Conservation (phyloP, 2,113 vertebrate genomes). For the Penelope pileata region DNA sequence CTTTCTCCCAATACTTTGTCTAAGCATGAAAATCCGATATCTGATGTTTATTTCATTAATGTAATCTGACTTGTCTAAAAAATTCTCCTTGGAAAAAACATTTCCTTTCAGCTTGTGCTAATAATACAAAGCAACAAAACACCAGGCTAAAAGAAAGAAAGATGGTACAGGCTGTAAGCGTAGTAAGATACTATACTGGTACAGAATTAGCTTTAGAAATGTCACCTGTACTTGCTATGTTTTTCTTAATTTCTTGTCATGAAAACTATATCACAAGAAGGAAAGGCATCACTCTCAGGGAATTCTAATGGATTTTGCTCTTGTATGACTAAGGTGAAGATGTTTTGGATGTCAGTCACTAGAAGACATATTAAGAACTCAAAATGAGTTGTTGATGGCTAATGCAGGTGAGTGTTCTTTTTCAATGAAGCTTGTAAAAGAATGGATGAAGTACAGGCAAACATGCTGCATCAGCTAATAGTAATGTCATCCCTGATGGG, state of each 20-base stretch:
- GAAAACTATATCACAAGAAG: neutral
- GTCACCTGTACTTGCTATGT: neutral
- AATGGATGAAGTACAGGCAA: neutral
- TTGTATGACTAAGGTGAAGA: neutral
- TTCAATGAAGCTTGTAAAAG: neutral
- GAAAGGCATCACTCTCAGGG: neutral
- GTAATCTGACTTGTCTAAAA: neutral
- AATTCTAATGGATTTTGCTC: neutral
- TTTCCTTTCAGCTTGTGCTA: slow-evolving; percentile 1
- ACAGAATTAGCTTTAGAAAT: neutral
- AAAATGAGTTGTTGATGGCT: neutral
- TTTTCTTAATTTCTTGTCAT: neutral
- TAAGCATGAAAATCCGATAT: neutral
- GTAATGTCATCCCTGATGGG: neutral
- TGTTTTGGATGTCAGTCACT: neutral
- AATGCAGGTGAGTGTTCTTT: neutral
- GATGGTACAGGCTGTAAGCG: neutral
- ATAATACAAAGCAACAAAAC: neutral
- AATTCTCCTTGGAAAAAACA: neutral
- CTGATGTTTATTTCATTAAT: neutral
- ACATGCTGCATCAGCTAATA: neutral
- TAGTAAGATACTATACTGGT: neutral
- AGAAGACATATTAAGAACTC: neutral
- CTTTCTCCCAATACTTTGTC: neutral
- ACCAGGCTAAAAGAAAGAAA: neutral